phyloP scores from a whole-genome alignment of 2,888 invertebrate genomes.

The Scaptomyza polygonia region DNA sequence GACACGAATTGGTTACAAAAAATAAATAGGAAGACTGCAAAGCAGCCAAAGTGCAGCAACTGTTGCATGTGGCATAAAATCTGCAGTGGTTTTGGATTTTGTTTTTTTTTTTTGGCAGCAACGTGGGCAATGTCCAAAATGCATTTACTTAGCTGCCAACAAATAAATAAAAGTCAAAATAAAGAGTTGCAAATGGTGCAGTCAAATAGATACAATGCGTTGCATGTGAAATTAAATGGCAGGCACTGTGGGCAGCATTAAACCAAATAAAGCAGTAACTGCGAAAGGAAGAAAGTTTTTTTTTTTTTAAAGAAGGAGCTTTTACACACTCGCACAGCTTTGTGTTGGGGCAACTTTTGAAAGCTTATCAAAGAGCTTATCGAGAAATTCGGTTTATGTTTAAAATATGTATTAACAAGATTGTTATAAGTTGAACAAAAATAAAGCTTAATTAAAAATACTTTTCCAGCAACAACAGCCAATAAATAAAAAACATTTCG shows the following conservation, averaged over 20 bases:
- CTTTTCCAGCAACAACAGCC: no score
- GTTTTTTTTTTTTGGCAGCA: conserved; percentile 16
- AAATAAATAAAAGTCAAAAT: conserved; percentile 80
- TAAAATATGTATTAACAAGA: no score
- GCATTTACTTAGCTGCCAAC: conserved; percentile 79
- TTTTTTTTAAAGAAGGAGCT: conserved; percentile 15
- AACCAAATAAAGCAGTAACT: conserved; percentile 19
- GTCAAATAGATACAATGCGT: conserved; percentile 38
- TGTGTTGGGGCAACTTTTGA: conserved; percentile 2
- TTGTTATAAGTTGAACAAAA: no score
- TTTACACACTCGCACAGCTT: conserved; percentile 18
- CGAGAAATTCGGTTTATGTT: no score
- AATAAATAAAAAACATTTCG: conserved; percentile 18
- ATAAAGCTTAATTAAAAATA: no score
- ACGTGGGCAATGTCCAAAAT: conserved; percentile 72
- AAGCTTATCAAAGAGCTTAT: conserved; percentile 18
- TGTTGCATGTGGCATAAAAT: conserved; percentile 6
- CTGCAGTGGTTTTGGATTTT: background rate
- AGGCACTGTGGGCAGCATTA: conserved; percentile 55
- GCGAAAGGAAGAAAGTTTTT: background rate
- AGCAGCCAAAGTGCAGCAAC: conserved; percentile 36
- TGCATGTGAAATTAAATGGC: conserved; percentile 39
- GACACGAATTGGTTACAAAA: conserved; percentile 65
- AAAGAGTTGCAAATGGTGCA: conserved; percentile 79
- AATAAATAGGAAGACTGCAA: conserved; percentile 16